Conservation (phyloP, 2,797 vertebrate genomes). For the Malacoctenus gilli region DNA sequence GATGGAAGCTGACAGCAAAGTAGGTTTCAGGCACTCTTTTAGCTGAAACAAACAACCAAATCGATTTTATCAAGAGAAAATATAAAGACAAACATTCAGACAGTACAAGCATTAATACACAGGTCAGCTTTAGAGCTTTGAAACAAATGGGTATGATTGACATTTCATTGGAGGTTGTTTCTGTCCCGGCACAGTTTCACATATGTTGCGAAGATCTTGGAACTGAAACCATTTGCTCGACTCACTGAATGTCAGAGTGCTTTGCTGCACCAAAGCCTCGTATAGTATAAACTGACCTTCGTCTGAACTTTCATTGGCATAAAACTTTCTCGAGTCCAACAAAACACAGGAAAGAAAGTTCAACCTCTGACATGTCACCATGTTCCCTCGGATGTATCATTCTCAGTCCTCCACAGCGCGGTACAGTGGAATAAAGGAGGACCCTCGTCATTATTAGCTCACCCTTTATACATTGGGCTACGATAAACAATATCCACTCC, state of each 20-base stretch:
- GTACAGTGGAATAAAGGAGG: constrained; percentile 1
- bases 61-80: too few species aligned
- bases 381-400: background rate
- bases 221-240: constrained; percentile 6
- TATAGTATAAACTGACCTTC: background rate
- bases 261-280: background rate
- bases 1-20: too few species aligned
- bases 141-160: constrained; percentile 6
- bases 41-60: too few species aligned
- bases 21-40: too few species aligned
- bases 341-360: background rate
- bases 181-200: constrained; percentile 1
- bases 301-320: background rate
- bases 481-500: constrained; percentile 7
- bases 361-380: background rate
- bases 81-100: too few species aligned
- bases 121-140: background rate
- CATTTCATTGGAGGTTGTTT: constrained; percentile 21
- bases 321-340: background rate
- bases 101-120: background rate
- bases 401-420: background rate
- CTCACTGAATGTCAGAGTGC: background rate
- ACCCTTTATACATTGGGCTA: background rate
- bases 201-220: background rate
- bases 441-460: background rate